These are phyloP conservation scores for Drosophila athabasca DNA, from an alignment of 1,140 invertebrate genomes.

Conservation along the genomic window DNA sequence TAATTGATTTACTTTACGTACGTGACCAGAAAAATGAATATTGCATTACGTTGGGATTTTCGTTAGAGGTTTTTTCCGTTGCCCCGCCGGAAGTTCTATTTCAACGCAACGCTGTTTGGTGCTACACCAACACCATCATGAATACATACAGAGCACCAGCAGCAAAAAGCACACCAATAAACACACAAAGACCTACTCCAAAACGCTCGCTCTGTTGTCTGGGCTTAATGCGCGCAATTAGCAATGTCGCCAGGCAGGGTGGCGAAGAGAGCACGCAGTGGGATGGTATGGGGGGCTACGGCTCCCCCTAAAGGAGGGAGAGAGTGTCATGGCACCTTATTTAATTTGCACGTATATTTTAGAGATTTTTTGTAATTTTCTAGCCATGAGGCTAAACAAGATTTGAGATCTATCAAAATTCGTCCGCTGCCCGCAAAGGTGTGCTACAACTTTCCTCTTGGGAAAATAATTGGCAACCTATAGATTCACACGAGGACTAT, in stretches of 20 bases:
- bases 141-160: neutral
- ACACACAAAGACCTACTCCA: conserved; percentile 10
- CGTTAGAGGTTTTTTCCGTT: conserved; percentile 52
- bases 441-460: too few species aligned
- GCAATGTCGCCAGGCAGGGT: conserved; percentile 33
- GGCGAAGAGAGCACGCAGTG: neutral
- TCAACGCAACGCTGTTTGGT: conserved; percentile 58
- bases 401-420: neutral
- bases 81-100: conserved; percentile 70
- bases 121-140: conserved; percentile 12
- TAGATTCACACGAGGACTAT: too few species aligned
- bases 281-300: neutral
- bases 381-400: too few species aligned
- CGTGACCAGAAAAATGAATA: conserved; percentile 83
- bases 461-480: too few species aligned
- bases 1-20: conserved; percentile 83
- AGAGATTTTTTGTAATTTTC: conserved; percentile 2
- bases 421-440: too few species aligned
- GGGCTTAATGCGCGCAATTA: conserved; percentile 60
- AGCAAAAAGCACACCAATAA: neutral
- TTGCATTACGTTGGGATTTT: conserved; percentile 81
- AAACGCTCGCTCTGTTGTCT: conserved; percentile 25
- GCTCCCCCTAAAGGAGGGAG: neutral
- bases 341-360: conserved; percentile 39
- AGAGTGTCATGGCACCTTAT: conserved; percentile 27